These are phyloP conservation scores for Manis javanica DNA, from an alignment of 2,797 vertebrate species.

Conservation along the genomic window DNA sequence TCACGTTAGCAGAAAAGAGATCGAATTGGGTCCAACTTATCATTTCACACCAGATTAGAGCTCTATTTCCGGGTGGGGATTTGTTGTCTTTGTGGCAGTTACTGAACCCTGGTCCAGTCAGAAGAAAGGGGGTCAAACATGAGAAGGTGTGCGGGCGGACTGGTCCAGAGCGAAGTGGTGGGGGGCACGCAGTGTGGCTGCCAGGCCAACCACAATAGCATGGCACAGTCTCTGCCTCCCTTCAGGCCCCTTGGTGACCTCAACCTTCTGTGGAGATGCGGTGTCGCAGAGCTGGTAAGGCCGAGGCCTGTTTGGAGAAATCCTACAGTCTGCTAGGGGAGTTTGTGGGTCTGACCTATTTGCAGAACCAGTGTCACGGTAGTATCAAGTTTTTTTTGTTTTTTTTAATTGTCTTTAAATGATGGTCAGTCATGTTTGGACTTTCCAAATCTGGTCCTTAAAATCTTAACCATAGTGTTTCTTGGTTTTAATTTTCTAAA, in stretches of 20 bases:
- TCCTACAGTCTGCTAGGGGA: not conserved
- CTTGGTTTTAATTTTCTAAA: slow-evolving; percentile 22
- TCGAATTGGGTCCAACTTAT: not conserved
- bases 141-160: not conserved
- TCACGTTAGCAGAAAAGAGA: not conserved
- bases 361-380: not conserved
- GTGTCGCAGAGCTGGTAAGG: not conserved
- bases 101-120: not conserved
- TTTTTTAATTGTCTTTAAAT: not conserved
- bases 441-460: slow-evolving; percentile 8
- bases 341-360: not conserved
- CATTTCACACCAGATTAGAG: not conserved
- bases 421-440: not conserved
- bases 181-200: not conserved
- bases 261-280: not conserved
- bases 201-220: not conserved
- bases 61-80: not conserved
- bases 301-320: not conserved
- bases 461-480: slow-evolving; percentile 10
- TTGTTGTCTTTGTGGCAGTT: not conserved
- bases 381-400: not conserved
- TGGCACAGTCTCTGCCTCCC: not conserved
- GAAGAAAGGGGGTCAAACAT: not conserved
- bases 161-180: not conserved
- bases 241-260: not conserved